Conservation (phyloP, 2,797 vertebrate species). For the Hydrolagus colliei region DNA sequence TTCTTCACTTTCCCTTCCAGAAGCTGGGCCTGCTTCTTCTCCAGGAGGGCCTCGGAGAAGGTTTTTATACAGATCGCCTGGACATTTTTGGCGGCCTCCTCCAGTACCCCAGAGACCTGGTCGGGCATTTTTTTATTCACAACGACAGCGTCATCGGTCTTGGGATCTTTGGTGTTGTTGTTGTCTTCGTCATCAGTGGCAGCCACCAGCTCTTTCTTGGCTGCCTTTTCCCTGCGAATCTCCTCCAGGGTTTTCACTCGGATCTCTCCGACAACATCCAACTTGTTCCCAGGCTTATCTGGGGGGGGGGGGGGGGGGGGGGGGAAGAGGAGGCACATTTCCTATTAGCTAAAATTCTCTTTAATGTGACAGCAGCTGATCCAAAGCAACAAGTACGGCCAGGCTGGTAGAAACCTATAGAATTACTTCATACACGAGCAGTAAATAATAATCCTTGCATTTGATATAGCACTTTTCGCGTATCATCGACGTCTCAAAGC, state of each 20-base stretch:
- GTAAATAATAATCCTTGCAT: too few species aligned
- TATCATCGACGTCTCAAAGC: too few species aligned
- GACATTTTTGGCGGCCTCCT: constrained; percentile 19
- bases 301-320: rapidly evolving
- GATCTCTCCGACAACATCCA: constrained; percentile 49
- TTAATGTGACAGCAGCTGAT: neutral
- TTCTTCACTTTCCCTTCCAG: neutral
- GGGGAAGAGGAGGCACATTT: constrained; percentile 32
- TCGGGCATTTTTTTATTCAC: neutral
- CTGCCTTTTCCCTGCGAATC: constrained; percentile 62
- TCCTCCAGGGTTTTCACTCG: constrained; percentile 83
- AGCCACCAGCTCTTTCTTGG: neutral
- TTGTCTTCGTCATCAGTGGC: too few species aligned
- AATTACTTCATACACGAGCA: too few species aligned
- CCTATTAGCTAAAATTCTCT: constrained; percentile 26
- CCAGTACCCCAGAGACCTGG: neutral
- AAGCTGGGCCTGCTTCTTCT: constrained; percentile 16
- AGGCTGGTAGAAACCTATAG: too few species aligned
- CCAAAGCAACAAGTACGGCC: too few species aligned
- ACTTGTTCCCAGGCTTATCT: constrained; percentile 37
- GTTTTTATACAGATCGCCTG: neutral
- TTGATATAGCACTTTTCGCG: too few species aligned
- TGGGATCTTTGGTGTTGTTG: neutral
- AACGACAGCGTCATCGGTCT: neutral
- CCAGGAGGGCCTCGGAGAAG: neutral